Base-by-base conservation (phyloP, 2,797 vertebrate species). In the Gymnoscopelus braueri region DNA sequence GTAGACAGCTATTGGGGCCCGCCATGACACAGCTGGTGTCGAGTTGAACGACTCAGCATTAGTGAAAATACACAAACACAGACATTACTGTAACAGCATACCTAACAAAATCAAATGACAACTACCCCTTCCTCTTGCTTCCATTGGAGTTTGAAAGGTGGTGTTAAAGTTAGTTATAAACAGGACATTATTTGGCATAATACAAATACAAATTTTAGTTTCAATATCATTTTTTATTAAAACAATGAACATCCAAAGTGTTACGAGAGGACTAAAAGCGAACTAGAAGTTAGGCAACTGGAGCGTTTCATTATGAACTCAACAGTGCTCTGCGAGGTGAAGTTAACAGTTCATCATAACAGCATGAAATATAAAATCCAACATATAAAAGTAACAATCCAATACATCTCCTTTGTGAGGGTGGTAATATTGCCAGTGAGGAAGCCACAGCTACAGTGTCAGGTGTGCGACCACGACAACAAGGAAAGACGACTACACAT, bases 201-300 rank as follows among this genome's bases (percentile, higher is more conserved):
- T 55, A 69, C 23, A 74, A 71, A 74, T 49, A 44, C 39, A 44
- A 44, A 10, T 44, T 44, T 9, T 2, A 51, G 69, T 53, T 67
- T 56, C 26, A 23, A 29, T 35, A 32, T 63, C 13, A 50, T 68
- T 70, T 76, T 84, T 84, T 82, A 84, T 86, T 83, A 81, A 86
- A 89, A 89, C 75, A 85, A 87, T 66, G 77, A 85, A 89, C 87
- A 88, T 88, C 84, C 69, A 87, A 86, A 87, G 70, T 84, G 72
- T 87, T 80, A 86, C 48, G 48, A 63, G 60, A 86, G 59, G 72
- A 84, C 74, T 51, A 73, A 83, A 87, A 88, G 83, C 87, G 84
- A 85, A 83, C 58, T 19, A 69, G 79, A 57, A 77, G 44, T 86
- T 80, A 87, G 84, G 87, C 89, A 83, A 89, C 77, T 79, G 78